Conservation (phyloP, 2,113 vertebrate genomes). For the Telmatochromis bifrenatus region DNA sequence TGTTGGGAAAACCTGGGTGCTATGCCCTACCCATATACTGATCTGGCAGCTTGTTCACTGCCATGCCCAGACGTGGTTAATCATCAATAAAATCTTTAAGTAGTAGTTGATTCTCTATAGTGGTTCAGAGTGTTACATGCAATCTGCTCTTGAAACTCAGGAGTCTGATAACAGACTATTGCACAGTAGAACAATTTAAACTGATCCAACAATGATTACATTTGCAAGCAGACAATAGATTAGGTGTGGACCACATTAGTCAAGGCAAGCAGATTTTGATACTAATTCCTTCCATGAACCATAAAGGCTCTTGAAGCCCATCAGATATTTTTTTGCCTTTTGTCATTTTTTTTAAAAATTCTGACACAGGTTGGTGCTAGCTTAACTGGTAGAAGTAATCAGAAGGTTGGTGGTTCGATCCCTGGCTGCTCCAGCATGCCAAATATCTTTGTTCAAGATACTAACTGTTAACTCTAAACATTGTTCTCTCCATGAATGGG, state of each 20-base stretch:
- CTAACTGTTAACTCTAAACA: not conserved
- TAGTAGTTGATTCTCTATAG: not conserved
- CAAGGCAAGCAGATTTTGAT: not conserved
- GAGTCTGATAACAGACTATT: not conserved
- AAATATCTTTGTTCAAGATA: not conserved
- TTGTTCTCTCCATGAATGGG: not conserved
- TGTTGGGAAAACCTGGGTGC: slow-evolving; percentile 16
- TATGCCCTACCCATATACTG: slow-evolving; percentile 6
- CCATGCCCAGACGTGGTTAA: not conserved
- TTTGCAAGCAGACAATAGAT: not conserved
- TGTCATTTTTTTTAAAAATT: rapidly evolving
- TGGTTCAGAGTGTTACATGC: not conserved
- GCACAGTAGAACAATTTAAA: not conserved
- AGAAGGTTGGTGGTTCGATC: not conserved
- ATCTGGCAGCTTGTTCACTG: slow-evolving; percentile 1
- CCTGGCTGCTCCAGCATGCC: not conserved
- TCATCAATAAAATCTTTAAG: not conserved
- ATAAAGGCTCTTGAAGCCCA: not conserved
- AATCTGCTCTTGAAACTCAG: not conserved
- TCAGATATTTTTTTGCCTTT: not conserved
- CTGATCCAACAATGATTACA: not conserved
- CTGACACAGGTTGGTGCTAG: not conserved
- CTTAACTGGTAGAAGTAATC: not conserved
- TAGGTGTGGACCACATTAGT: not conserved
- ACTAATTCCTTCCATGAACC: not conserved